Evolutionary conservation across 2,888 invertebrate species (phyloP).

Genomic region (Empis stercorea): DNA sequence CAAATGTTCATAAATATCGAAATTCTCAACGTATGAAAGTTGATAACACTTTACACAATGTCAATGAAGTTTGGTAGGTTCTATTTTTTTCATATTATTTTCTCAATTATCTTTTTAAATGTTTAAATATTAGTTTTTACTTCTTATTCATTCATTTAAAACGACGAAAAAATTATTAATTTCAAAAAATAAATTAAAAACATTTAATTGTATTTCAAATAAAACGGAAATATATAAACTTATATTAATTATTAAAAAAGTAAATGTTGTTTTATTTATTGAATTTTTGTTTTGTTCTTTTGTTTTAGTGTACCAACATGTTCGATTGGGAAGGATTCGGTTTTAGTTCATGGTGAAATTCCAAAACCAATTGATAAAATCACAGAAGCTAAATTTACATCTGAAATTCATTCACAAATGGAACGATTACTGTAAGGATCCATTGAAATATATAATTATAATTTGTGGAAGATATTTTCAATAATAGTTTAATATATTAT

Average conservation of each 20-base stretch:
- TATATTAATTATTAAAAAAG: neutral
- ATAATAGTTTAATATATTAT: too few relatives aligned
- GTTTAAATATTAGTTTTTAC: too few relatives aligned
- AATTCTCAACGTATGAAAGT: neutral
- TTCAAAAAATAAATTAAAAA: neutral
- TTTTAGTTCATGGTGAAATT: neutral
- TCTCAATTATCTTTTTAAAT: neutral
- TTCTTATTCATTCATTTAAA: too few relatives aligned
- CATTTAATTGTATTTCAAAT: neutral
- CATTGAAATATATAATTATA: too few relatives aligned
- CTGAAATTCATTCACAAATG: conserved; percentile 22
- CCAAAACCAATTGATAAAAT: conserved; percentile 16
- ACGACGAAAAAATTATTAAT: too few relatives aligned
- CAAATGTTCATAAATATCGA: neutral
- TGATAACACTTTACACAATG: neutral
- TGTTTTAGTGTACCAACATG: neutral
- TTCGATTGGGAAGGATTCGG: neutral
- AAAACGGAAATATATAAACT: neutral
- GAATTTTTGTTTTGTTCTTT: neutral
- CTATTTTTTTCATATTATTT: neutral
- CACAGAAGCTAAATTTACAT: conserved; percentile 18
- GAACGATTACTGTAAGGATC: conserved; percentile 17
- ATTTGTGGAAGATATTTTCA: too few relatives aligned
- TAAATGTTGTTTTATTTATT: neutral
- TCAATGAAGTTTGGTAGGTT: neutral